A percentile compares a stretch with the other conserved stretches of the same genome.
Conservation (phyloP, 2,797 vertebrate genomes). For the Silurus aristotelis region DNA sequence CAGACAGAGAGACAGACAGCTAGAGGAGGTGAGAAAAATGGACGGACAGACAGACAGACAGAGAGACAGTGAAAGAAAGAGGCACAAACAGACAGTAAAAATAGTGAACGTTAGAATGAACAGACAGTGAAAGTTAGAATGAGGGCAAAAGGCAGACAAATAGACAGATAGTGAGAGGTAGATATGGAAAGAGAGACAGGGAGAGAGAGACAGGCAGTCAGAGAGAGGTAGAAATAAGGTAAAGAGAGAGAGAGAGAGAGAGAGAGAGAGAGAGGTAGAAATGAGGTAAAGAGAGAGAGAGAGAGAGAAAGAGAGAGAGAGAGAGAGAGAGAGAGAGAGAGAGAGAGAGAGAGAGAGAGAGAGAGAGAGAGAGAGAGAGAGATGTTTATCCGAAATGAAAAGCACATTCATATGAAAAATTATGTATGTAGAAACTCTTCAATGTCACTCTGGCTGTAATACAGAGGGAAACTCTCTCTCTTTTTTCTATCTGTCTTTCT, state of each 20-base stretch:
- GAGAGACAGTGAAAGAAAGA: neutral
- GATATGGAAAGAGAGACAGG: too few relatives aligned
- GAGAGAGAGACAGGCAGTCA: too few relatives aligned
- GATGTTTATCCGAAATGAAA: neutral
- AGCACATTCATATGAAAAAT: neutral
- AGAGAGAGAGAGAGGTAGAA: neutral
- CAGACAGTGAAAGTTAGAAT: too few relatives aligned
- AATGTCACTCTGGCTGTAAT: constrained; percentile 21
- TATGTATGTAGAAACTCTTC: constrained; percentile 6
- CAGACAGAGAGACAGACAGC: too few relatives aligned
- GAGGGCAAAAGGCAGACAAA: too few relatives aligned
- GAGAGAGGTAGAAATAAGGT: too few relatives aligned
- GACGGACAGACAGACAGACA: too few relatives aligned
- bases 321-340: neutral
- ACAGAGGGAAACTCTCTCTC: constrained; percentile 15
- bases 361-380: constrained; percentile 41
- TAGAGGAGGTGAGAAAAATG: too few relatives aligned
- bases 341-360: neutral
- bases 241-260: neutral
- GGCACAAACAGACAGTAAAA: neutral
- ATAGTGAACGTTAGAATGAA: too few relatives aligned
- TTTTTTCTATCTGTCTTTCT: constrained; percentile 20
- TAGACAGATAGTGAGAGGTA: too few relatives aligned
- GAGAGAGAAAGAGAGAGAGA: neutral
- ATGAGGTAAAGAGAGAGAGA: neutral